Base-by-base conservation (phyloP, 2,888 invertebrate genomes). In the Entomobrya proxima region DNA sequence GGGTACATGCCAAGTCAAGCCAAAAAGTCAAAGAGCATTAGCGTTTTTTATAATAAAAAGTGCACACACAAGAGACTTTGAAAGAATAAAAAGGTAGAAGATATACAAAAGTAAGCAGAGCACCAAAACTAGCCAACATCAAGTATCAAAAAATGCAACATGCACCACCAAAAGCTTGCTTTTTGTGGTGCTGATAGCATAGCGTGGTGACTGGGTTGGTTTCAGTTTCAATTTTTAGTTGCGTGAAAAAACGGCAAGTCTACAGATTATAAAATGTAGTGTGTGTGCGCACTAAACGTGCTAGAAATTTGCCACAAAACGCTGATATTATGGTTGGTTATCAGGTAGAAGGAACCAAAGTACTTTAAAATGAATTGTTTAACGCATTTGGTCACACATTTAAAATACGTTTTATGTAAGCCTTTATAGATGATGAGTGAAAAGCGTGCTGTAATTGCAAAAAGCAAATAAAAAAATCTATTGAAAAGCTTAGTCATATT, bases 401-500 rank as follows among this genome's bases (percentile, higher is more conserved):
- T 74, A 74, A 74, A 74, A 81, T 74, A 44, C n/a, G 37, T 69
- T 76, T 81, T 81, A 81, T 81, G 81, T 61, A 81, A 81, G 74
- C 40, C 15, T 47, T 44, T 44, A 44, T 15, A 44, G n/a, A 15
- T 44, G 11, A 15, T 44, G 55, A 24, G 27, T 7, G 4, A 24
- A 55, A 55, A 40, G 40, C 11, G 11, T 11, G 7, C 40, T n/a
- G 44, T 13, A 15, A 44, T 21, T 24, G 24, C 24, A 55, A 55
- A 21, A 24, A 9, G 55, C 18, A 55, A 55, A 27, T 55, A 55
- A 55, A 24, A 55, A 24, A 55, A 55, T 55, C 27, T 27, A 11
- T 11, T 24, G 5, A 3, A 44, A 3, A 44, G 13, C n/a, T 44
- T 15, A 44, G 21, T n/a, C n/a, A n/a, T 13, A 55, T 55, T 32